Evolutionary conservation across 1,140 invertebrate genomes (phyloP).

Genomic region (Planococcus citri): DNA sequence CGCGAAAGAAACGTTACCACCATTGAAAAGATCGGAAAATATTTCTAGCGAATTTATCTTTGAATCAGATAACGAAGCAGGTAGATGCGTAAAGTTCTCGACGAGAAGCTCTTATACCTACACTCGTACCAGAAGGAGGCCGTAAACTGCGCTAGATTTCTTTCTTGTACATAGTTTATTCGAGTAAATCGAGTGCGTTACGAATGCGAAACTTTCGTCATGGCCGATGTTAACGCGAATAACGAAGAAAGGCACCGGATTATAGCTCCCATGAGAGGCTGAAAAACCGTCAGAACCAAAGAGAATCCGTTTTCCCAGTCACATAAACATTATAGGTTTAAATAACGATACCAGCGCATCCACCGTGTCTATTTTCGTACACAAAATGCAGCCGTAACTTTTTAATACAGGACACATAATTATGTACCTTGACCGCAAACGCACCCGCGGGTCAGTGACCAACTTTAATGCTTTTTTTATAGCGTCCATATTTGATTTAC

Average conservation of each 20-base stretch:
- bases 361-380: not conserved
- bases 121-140: not conserved
- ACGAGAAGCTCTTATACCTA: too few species aligned
- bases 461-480: too few species aligned
- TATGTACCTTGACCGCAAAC: not conserved
- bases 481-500: too few species aligned
- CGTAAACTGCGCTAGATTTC: not conserved
- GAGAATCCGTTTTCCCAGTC: not conserved
- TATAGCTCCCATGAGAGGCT: not conserved
- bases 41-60: too few species aligned
- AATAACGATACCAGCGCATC: not conserved
- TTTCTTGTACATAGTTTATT: not conserved
- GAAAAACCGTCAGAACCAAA: constrained; percentile 2
- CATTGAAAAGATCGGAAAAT: too few species aligned
- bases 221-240: not conserved
- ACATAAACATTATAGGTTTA: not conserved
- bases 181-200: not conserved
- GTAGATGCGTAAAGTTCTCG: not conserved
- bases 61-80: not conserved
- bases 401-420: not conserved
- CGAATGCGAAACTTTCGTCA: not conserved
- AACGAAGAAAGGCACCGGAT: not conserved
- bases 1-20: too few species aligned
- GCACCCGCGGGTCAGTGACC: too few species aligned
- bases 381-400: not conserved